phyloP scores from a whole-genome alignment of 2,888 invertebrate genomes.

The Celastrina argiolus region DNA sequence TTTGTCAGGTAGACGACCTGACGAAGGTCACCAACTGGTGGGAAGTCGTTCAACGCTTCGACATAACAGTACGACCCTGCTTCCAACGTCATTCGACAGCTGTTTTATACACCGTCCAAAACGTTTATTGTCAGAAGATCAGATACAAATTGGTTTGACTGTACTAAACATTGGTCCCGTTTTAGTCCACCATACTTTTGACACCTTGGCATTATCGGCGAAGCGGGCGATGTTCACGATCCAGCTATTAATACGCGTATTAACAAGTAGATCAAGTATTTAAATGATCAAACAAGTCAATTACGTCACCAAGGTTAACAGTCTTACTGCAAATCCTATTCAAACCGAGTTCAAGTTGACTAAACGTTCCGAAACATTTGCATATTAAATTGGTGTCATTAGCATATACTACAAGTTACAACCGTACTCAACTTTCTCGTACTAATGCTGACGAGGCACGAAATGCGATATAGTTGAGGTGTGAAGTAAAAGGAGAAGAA shows the following conservation, averaged over 20 bases:
- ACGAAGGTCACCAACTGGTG: too few species aligned
- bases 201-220: constrained; percentile 2
- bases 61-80: too few species aligned
- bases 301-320: not conserved
- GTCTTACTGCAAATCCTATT: not conserved
- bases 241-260: not conserved
- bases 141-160: too few species aligned
- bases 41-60: too few species aligned
- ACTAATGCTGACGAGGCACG: not conserved
- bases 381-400: not conserved
- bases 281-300: not conserved
- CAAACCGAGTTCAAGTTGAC: not conserved
- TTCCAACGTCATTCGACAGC: too few species aligned
- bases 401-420: not conserved
- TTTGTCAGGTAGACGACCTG: too few species aligned
- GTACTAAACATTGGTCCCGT: too few species aligned
- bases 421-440: not conserved
- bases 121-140: too few species aligned
- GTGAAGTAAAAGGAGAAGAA: not conserved
- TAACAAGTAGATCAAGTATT: not conserved
- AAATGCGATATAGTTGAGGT: not conserved
- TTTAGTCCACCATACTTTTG: not conserved
- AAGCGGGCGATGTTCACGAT: not conserved
- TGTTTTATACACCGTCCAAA: too few species aligned
- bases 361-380: not conserved